Conservation (phyloP, 2,888 invertebrate species). For the Cactoblastis cactorum region DNA sequence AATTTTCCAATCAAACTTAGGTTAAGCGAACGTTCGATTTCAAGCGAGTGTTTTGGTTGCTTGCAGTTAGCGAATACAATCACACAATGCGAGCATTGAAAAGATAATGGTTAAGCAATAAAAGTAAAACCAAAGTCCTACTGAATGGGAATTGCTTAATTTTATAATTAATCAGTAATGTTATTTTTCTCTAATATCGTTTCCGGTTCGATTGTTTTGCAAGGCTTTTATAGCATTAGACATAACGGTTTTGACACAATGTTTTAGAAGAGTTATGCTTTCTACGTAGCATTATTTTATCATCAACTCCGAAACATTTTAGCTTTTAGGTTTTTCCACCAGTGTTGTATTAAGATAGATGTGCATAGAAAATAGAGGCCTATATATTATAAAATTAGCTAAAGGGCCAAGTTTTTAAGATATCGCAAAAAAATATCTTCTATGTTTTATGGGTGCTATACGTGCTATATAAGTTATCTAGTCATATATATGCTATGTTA, state of each 20-base stretch:
- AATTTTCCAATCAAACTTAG: neutral
- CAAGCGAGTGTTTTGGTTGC: slow-evolving; percentile 23
- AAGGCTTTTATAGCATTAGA: neutral
- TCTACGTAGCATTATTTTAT: too few species aligned
- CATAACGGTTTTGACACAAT: neutral
- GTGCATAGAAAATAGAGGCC: too few species aligned
- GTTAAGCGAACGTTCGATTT: neutral
- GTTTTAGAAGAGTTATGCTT: too few species aligned
- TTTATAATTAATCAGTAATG: neutral
- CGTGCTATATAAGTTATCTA: too few species aligned
- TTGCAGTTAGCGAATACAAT: slow-evolving; percentile 18
- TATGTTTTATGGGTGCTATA: too few species aligned
- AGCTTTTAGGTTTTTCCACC: too few species aligned
- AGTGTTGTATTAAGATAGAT: too few species aligned
- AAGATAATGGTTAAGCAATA: slow-evolving; percentile 32
- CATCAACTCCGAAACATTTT: too few species aligned
- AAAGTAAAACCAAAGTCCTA: slow-evolving; percentile 1
- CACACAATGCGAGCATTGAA: slow-evolving; percentile 52
- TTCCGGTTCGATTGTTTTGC: neutral
- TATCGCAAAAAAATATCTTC: too few species aligned
- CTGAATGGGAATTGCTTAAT: slow-evolving; percentile 4
- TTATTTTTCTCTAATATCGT: neutral
- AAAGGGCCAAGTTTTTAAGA: too few species aligned
- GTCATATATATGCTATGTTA: too few species aligned
- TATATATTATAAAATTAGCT: too few species aligned